Conservation (phyloP, 2,797 vertebrate species). For the Sebastes miniatus region DNA sequence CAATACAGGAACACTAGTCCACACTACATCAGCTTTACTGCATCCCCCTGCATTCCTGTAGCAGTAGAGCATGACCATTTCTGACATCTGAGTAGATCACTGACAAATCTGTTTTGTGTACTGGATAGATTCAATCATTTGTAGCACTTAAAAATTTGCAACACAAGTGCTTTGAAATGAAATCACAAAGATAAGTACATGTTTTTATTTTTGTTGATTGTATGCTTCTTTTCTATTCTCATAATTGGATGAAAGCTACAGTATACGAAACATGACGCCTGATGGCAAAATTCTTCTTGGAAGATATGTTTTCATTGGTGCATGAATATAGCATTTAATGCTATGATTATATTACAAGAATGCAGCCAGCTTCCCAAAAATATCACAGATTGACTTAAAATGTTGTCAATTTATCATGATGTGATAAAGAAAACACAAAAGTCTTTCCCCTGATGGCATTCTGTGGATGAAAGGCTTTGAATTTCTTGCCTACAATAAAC, state of each 20-base stretch:
- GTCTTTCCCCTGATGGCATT: neutral
- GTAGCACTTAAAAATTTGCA: slow-evolving; percentile 21
- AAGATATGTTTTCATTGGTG: neutral
- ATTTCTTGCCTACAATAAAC: neutral
- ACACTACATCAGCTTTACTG: neutral
- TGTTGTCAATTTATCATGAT: neutral
- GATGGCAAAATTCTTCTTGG: neutral
- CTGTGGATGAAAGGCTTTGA: neutral
- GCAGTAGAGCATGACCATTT: slow-evolving; percentile 1
- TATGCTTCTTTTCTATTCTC: neutral
- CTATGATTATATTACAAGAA: neutral
- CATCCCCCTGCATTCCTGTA: neutral
- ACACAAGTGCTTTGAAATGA: slow-evolving; percentile 19
- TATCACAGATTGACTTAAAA: neutral
- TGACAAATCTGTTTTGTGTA: neutral
- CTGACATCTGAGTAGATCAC: slow-evolving; percentile 23
- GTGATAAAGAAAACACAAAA: neutral
- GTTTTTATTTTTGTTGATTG: slow-evolving; percentile 4
- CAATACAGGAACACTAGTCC: neutral
- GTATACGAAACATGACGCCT: neutral
- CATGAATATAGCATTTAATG: neutral
- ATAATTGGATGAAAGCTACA: slow-evolving; percentile 6
- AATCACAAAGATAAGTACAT: neutral
- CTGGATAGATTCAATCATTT: neutral
- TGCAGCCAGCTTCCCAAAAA: neutral